Conservation (phyloP, 2,113 vertebrate genomes). For the Planiliza haematocheilus region DNA sequence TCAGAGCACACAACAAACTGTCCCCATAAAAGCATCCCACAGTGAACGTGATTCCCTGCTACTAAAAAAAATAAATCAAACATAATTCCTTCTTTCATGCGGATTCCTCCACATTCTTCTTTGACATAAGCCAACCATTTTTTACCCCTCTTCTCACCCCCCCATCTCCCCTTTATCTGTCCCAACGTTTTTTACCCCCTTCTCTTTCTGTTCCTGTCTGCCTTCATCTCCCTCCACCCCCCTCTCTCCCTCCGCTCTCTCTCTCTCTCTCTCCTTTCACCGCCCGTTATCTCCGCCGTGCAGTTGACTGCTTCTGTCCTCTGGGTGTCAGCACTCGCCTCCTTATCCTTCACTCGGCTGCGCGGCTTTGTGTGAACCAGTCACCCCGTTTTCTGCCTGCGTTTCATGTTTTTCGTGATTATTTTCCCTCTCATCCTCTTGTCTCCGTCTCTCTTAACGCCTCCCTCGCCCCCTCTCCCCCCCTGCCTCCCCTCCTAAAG, state of each 20-base stretch:
- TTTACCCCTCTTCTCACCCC: slow-evolving; percentile 9
- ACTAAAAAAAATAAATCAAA: not conserved
- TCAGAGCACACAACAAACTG: not conserved
- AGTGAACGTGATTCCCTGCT: not conserved
- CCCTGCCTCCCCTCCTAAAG: not conserved
- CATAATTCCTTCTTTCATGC: not conserved
- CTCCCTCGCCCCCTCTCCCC: not conserved
- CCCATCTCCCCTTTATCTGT: slow-evolving; percentile 54
- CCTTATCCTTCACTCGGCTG: slow-evolving; percentile 76
- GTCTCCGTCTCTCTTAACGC: slow-evolving; percentile 44
- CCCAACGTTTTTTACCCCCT: slow-evolving; percentile 23
- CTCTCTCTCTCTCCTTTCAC: slow-evolving; percentile 52
- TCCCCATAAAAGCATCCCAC: not conserved
- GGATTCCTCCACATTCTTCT: not conserved
- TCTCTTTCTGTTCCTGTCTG: slow-evolving; percentile 56
- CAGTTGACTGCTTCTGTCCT: slow-evolving; percentile 83
- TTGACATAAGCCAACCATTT: slow-evolving; percentile 5
- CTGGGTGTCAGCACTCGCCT: slow-evolving; percentile 86
- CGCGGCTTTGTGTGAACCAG: slow-evolving; percentile 39
- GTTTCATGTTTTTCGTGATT: slow-evolving; percentile 59
- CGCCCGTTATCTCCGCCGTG: slow-evolving; percentile 72
- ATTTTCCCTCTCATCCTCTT: slow-evolving; percentile 34
- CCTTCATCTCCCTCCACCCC: slow-evolving; percentile 43
- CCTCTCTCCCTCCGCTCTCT: not conserved
- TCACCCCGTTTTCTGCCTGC: slow-evolving; percentile 46